Percentiles rank a stretch among this genome's conserved stretches.
phyloP scores from a whole-genome alignment of 2,888 invertebrate species.

The Melinaea menophilus region DNA sequence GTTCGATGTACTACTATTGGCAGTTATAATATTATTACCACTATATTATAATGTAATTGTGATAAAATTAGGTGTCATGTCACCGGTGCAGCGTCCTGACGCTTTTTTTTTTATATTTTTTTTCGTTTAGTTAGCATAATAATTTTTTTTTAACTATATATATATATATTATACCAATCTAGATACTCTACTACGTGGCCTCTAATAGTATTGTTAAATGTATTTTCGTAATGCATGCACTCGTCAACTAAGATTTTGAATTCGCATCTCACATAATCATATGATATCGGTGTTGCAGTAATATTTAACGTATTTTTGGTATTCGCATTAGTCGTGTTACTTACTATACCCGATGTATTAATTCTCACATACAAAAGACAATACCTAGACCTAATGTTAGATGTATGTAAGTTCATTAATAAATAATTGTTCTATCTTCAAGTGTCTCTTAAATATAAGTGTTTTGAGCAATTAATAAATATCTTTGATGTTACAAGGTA shows the following conservation, averaged over 20 bases:
- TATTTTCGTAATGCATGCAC: constrained; percentile 54
- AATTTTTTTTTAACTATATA: constrained; percentile 18
- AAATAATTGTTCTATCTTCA: constrained; percentile 75
- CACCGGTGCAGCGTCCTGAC: constrained; percentile 52
- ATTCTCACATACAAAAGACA: constrained; percentile 77
- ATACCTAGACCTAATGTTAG: constrained; percentile 79
- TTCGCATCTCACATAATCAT: constrained; percentile 51
- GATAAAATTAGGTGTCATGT: constrained; percentile 66
- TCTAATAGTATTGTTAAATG: constrained; percentile 53
- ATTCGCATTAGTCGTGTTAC: constrained; percentile 44
- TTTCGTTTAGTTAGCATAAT: constrained; percentile 19
- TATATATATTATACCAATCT: constrained; percentile 37
- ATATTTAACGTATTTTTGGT: constrained; percentile 52
- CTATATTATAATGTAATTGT: constrained; percentile 61
- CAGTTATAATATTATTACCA: constrained; percentile 49
- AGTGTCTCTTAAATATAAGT: constrained; percentile 73
- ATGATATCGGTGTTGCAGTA: constrained; percentile 58
- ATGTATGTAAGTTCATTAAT: constrained; percentile 70
- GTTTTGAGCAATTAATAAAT: constrained; percentile 62
- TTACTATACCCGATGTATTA: constrained; percentile 64
- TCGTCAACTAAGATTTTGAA: constrained; percentile 48
- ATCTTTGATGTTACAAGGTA: constrained; percentile 59
- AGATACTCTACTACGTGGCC: constrained; percentile 57
- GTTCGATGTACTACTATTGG: constrained; percentile 68
- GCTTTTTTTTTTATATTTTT: constrained; percentile 22